Conservation (phyloP, 2,888 invertebrate genomes). For the Galerucella calmariensis region DNA sequence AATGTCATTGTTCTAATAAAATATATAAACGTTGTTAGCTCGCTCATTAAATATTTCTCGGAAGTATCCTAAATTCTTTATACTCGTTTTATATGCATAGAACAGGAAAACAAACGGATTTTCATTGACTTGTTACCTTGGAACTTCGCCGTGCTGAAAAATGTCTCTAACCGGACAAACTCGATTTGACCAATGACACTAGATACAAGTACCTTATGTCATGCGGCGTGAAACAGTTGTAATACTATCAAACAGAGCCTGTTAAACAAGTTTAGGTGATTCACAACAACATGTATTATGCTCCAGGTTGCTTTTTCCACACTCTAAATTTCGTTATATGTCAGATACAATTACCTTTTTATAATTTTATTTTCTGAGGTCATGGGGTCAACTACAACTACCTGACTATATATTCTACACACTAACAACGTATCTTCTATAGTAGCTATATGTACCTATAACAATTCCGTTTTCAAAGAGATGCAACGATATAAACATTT, state of each 20-base stretch:
- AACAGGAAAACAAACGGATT: constrained; percentile 50
- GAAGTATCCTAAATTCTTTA: constrained; percentile 52
- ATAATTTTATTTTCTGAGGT: constrained; percentile 46
- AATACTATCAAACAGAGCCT: constrained; percentile 51
- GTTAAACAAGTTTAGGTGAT: constrained; percentile 55
- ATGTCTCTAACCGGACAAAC: constrained; percentile 58
- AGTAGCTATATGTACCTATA: constrained; percentile 6
- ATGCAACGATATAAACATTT: constrained; percentile 7
- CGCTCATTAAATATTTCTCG: constrained; percentile 48
- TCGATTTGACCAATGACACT: constrained; percentile 56
- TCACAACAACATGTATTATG: constrained; percentile 46
- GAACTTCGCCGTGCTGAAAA: constrained; percentile 49
- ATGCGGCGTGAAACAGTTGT: constrained; percentile 51
- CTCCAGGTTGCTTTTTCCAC: constrained; percentile 44
- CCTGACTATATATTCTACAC: constrained; percentile 38
- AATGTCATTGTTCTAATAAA: constrained; percentile 33
- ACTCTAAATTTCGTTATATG: constrained; percentile 48
- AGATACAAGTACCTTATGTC: constrained; percentile 56
- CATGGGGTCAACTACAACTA: constrained; percentile 47
- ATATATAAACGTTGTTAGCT: constrained; percentile 1
- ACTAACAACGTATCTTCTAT: constrained; percentile 34
- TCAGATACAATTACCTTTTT: constrained; percentile 48
- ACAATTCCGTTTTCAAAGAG: constrained; percentile 20
- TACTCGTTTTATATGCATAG: constrained; percentile 47
- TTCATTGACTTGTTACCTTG: constrained; percentile 54